Conservation (phyloP, 2,113 vertebrate species). For the Scopus umbretta region DNA sequence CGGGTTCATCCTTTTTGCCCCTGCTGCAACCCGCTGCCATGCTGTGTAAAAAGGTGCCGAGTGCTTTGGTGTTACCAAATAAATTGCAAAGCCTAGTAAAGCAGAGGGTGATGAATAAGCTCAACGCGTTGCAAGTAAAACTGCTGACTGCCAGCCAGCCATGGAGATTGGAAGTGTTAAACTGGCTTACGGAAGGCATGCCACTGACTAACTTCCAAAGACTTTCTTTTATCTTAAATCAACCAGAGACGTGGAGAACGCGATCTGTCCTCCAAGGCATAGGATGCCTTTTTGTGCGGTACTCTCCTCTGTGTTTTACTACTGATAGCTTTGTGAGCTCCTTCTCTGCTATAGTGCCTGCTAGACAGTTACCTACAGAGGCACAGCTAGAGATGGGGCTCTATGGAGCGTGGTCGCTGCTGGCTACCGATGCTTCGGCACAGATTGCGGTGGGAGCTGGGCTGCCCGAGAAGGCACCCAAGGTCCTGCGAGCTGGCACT, state of each 20-base stretch:
- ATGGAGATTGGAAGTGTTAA: background rate
- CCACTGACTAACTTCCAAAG: background rate
- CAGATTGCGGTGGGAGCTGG: background rate
- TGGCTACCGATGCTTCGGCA: background rate
- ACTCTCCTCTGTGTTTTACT: background rate
- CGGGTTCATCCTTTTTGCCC: background rate
- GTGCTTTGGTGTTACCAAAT: background rate
- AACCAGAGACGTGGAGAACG: rapidly evolving
- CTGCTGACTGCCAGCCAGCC: background rate
- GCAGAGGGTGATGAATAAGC: rapidly evolving
- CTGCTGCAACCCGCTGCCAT: no score
- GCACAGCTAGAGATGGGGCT: background rate
- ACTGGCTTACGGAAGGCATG: background rate
- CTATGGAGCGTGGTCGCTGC: background rate
- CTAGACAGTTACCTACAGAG: background rate
- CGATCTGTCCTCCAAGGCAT: rapidly evolving
- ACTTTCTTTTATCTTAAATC: background rate
- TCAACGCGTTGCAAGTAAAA: background rate
- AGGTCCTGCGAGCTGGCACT: background rate
- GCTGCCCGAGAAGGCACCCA: background rate
- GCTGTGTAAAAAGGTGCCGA: background rate
- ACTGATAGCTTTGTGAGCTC: background rate
- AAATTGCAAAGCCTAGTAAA: background rate
- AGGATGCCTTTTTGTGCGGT: background rate
- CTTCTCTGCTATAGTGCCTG: background rate